phyloP scores from a whole-genome alignment of 2,113 vertebrate genomes.

The Calyptomena viridis region DNA sequence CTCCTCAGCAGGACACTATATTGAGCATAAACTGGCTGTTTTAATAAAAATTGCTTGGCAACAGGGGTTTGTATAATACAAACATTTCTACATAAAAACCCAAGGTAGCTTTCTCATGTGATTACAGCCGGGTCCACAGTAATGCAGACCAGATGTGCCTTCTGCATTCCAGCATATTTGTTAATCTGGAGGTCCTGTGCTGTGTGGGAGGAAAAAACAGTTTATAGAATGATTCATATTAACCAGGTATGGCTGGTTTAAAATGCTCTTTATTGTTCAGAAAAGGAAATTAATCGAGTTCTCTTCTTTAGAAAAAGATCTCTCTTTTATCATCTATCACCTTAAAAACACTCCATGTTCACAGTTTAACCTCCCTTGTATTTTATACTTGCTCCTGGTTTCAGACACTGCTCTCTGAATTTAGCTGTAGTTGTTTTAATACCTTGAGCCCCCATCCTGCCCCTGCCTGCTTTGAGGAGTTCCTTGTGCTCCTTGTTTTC shows the following conservation, averaged over 20 bases:
- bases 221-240: not conserved
- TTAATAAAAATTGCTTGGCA: constrained; percentile 73
- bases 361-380: not conserved
- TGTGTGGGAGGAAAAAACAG: not conserved
- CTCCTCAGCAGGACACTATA: constrained; percentile 43
- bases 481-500: not conserved
- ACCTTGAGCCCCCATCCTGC: not conserved
- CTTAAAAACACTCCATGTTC: not conserved
- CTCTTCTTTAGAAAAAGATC: not conserved
- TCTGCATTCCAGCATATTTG: constrained; percentile 69
- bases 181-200: constrained; percentile 38
- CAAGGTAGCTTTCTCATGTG: constrained; percentile 67
- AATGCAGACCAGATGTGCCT: constrained; percentile 73
- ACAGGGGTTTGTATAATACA: constrained; percentile 65
- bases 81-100: constrained; percentile 71
- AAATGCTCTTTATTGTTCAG: not conserved
- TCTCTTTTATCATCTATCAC: not conserved
- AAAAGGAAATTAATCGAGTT: not conserved
- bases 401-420: not conserved
- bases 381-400: not conserved
- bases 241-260: constrained; percentile 3
- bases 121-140: constrained; percentile 48
- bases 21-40: constrained; percentile 45
- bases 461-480: not conserved
- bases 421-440: not conserved